Evolutionary conservation across 2,113 vertebrate genomes (phyloP).

Genomic region (Malaclemys terrapin): DNA sequence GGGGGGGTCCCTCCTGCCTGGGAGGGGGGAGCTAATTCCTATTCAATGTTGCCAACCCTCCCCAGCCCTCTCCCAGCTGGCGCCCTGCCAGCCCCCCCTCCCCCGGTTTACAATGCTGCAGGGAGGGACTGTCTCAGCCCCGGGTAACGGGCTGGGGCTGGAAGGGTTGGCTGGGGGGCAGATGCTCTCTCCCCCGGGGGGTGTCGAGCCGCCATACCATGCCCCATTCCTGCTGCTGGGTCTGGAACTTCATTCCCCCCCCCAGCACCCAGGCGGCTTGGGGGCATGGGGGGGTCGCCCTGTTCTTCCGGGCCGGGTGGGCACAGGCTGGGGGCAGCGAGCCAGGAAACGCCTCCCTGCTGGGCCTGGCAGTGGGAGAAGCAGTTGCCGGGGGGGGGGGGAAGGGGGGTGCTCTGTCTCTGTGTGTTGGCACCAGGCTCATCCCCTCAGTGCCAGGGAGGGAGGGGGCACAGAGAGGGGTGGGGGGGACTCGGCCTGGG

Average conservation of each 20-base stretch:
- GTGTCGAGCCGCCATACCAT: accelerated
- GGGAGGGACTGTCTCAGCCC: not conserved
- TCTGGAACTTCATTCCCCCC: not conserved
- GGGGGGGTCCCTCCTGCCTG: not conserved
- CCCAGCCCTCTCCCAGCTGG: too few species aligned
- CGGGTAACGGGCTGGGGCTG: not conserved
- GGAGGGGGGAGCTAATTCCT: not conserved
- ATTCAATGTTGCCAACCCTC: not conserved
- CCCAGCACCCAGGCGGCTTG: not conserved
- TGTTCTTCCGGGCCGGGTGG: not conserved
- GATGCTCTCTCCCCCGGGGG: too few species aligned
- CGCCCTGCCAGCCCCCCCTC: too few species aligned
- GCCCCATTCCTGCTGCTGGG: too few species aligned
- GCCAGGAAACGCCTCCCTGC: too few species aligned
- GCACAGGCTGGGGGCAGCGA: too few species aligned
- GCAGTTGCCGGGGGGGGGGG: too few species aligned
- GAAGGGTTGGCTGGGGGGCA: not conserved
- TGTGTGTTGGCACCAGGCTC: too few species aligned
- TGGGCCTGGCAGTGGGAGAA: too few species aligned
- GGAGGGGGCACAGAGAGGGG: not conserved
- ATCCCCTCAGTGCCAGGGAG: too few species aligned
- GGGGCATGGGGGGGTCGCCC: not conserved
- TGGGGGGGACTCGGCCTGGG: not conserved
- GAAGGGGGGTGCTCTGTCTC: too few species aligned
- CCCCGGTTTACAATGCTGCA: not conserved